Evolutionary conservation across 1,140 invertebrate species (phyloP).

Genomic region (Pachyrhynchus sulphureomaculatus): DNA sequence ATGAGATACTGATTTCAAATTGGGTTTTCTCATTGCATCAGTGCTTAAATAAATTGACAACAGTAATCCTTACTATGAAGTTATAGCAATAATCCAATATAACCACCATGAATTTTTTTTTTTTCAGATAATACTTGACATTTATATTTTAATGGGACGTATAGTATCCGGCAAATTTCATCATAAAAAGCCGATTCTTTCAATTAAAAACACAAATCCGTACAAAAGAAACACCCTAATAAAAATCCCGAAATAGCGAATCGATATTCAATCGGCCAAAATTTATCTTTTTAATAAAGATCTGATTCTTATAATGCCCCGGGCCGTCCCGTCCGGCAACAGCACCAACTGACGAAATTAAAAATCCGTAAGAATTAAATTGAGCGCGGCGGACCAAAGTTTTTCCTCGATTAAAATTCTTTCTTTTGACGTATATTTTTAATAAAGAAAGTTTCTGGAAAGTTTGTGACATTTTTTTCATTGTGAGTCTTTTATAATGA

Average conservation of each 20-base stretch:
- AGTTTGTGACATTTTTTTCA: not conserved
- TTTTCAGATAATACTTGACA: too few relatives aligned
- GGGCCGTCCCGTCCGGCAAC: not conserved
- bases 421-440: slow-evolving; percentile 18
- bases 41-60: too few relatives aligned
- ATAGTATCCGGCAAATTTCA: too few relatives aligned
- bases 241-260: slow-evolving; percentile 11
- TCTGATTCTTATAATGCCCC: slow-evolving; percentile 21
- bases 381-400: not conserved
- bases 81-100: too few relatives aligned
- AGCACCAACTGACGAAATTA: slow-evolving; percentile 7
- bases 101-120: too few relatives aligned
- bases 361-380: slow-evolving; percentile 17
- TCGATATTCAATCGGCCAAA: slow-evolving; percentile 15
- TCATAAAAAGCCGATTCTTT: too few relatives aligned
- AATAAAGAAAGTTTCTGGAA: slow-evolving; percentile 16
- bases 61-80: too few relatives aligned
- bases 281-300: slow-evolving; percentile 25
- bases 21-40: too few relatives aligned
- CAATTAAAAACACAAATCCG: too few relatives aligned
- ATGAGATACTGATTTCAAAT: too few relatives aligned
- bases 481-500: not conserved
- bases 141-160: too few relatives aligned
- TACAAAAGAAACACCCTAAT: not conserved
- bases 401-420: slow-evolving; percentile 17